Conservation (phyloP, 2,888 invertebrate genomes). For the Eretmocerus hayati region DNA sequence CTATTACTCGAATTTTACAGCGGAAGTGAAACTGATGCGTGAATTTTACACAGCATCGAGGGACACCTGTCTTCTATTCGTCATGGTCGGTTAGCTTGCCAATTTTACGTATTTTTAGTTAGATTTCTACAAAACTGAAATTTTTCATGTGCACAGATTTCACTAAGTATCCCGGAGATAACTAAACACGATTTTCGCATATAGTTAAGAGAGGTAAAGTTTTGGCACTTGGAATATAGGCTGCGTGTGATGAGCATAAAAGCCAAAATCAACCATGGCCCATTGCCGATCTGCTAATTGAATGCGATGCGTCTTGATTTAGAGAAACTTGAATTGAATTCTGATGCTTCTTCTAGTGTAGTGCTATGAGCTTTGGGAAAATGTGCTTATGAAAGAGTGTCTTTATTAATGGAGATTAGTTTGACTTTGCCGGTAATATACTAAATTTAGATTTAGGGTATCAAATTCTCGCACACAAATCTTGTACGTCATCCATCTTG, state of each 20-base stretch:
- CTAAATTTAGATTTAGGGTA: too few relatives aligned
- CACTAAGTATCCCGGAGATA: too few relatives aligned
- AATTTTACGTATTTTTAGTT: conserved; percentile 10
- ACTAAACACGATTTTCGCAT: too few relatives aligned
- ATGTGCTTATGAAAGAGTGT: conserved; percentile 9
- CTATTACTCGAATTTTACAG: too few relatives aligned
- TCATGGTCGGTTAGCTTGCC: conserved; percentile 1
- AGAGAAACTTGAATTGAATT: too few relatives aligned
- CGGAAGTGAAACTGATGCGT: too few relatives aligned
- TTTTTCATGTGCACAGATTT: neutral
- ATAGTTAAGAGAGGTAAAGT: too few relatives aligned
- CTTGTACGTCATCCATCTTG: too few relatives aligned
- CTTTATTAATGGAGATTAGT: conserved; percentile 1
- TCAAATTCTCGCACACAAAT: too few relatives aligned
- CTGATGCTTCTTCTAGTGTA: conserved; percentile 1
- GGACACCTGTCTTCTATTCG: conserved; percentile 12
- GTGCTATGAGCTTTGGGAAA: conserved; percentile 8
- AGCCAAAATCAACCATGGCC: neutral
- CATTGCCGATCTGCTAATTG: conserved; percentile 16
- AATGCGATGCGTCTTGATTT: conserved; percentile 9
- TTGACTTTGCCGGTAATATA: too few relatives aligned
- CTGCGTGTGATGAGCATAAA: neutral
- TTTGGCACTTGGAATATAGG: neutral
- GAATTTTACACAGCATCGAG: too few relatives aligned
- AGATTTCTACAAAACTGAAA: neutral